Percentiles rank a stretch among this genome's conserved stretches.
These are phyloP conservation scores for Doryteuthis pealeii DNA, from an alignment of 1,140 invertebrate species.

Conservation along the genomic window DNA sequence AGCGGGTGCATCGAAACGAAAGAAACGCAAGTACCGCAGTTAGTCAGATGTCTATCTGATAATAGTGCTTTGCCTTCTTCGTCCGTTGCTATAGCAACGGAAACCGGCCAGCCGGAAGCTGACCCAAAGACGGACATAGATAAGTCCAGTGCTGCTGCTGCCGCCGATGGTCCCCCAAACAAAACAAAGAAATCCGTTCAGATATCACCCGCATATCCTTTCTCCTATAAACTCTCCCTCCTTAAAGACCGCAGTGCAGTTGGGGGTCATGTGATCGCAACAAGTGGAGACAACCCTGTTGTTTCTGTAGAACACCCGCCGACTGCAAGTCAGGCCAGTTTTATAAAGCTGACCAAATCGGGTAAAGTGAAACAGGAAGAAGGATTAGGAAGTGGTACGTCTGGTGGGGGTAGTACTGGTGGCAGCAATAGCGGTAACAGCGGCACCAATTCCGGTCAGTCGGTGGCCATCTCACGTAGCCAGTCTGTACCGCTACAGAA, in stretches of 20 bases:
- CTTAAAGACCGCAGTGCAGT: slow-evolving; percentile 16
- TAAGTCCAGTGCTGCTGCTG: neutral
- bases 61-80: neutral
- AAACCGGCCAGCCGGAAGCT: neutral
- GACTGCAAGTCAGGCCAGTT: neutral
- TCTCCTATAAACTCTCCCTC: slow-evolving; percentile 27
- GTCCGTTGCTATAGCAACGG: no score
- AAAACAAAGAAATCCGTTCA: slow-evolving; percentile 10
- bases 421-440: neutral
- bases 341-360: neutral
- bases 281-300: neutral
- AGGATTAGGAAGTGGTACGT: neutral
- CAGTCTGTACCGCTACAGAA: slow-evolving; percentile 12
- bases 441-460: neutral
- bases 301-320: neutral
- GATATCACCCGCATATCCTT: slow-evolving; percentile 22
- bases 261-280: neutral
- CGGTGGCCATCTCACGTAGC: neutral
- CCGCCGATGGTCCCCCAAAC: neutral
- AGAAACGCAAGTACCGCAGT: neutral
- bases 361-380: neutral
- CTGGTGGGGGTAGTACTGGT: no score
- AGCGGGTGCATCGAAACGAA: neutral
- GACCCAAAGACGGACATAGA: neutral
- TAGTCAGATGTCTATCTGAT: neutral